Evolutionary conservation across 2,888 invertebrate species (phyloP).

Genomic region (Folsomia manolachei): DNA sequence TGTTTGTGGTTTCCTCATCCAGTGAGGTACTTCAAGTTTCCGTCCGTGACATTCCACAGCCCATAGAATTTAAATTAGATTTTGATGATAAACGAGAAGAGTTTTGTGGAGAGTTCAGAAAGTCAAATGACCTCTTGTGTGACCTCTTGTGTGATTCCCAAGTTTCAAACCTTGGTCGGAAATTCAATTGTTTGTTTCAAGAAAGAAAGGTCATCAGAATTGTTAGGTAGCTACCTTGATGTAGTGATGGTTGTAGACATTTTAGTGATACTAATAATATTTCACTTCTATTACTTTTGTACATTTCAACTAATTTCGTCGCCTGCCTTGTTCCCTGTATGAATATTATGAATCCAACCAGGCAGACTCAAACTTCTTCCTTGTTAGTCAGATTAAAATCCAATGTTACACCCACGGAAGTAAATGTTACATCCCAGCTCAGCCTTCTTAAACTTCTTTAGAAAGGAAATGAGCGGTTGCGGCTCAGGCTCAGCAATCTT

Average conservation of each 20-base stretch:
- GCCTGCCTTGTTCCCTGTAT: too few species aligned
- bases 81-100: conserved; percentile 12
- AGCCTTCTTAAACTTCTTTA: neutral
- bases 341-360: neutral
- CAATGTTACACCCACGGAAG: too few species aligned
- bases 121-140: conserved; percentile 1
- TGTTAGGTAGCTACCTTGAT: neutral
- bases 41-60: conserved; percentile 3
- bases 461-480: neutral
- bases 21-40: too few species aligned
- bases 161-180: neutral
- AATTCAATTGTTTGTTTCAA: neutral
- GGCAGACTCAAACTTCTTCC: neutral
- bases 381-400: neutral
- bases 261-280: too few species aligned
- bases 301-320: too few species aligned
- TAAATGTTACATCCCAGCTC: neutral
- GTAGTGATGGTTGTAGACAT: too few species aligned
- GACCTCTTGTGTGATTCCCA: too few species aligned
- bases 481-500: too few species aligned
- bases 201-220: neutral
- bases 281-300: too few species aligned
- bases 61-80: conserved; percentile 9
- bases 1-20: too few species aligned
- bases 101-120: conserved; percentile 1